Percentiles rank a stretch among this genome's conserved stretches.
phyloP scores from a whole-genome alignment of 2,113 vertebrate species.

The Dicentrarchus labrax region DNA sequence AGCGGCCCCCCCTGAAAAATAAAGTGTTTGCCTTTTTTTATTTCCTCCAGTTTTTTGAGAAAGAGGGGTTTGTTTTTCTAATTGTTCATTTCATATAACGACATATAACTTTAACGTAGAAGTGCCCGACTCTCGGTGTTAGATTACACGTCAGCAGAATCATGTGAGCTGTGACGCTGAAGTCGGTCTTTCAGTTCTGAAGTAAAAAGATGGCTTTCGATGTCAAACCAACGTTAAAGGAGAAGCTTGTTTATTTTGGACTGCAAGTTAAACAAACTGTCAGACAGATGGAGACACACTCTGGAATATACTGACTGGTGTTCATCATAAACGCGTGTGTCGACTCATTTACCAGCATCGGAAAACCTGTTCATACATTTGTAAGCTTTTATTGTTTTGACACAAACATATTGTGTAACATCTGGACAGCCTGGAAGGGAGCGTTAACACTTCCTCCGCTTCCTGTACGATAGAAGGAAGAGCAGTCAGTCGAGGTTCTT shows the following conservation, averaged over 20 bases:
- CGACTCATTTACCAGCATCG: neutral
- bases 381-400: neutral
- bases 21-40: neutral
- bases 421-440: neutral
- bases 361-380: neutral
- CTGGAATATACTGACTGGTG: neutral
- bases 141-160: neutral
- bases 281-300: no score
- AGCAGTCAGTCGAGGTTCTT: neutral
- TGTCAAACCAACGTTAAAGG: neutral
- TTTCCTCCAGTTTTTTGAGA: neutral
- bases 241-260: neutral
- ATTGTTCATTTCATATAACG: constrained; percentile 6
- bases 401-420: neutral
- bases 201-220: neutral
- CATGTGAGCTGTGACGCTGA: neutral
- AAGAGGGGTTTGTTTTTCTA: neutral
- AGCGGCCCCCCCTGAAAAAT: neutral
- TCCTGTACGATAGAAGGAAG: neutral
- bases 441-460: neutral
- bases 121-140: neutral
- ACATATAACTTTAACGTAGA: neutral
- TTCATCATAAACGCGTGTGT: neutral
- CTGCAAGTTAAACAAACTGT: neutral
- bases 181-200: neutral